A percentile compares a stretch with the other conserved stretches of the same genome.
Conservation (phyloP, 1,140 invertebrate genomes). For the Brachystomella parvula region DNA sequence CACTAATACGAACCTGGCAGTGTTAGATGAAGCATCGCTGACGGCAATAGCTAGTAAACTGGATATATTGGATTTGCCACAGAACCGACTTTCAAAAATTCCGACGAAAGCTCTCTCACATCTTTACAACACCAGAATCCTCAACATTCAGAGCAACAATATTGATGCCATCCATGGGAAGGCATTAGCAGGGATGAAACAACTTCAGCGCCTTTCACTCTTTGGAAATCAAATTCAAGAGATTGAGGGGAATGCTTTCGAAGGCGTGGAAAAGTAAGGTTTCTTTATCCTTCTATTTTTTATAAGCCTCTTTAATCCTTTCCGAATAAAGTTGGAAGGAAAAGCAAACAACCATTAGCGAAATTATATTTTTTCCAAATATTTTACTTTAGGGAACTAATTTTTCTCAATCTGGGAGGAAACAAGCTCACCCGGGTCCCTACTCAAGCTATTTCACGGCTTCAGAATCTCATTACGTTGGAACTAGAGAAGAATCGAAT, state of each 20-base stretch:
- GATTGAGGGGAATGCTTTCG: conserved; percentile 71
- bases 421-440: conserved; percentile 68
- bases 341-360: no score
- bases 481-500: conserved; percentile 82
- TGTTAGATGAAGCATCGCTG: conserved; percentile 73
- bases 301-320: neutral
- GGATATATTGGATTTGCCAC: conserved; percentile 71
- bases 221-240: conserved; percentile 75
- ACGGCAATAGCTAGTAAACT: conserved; percentile 73
- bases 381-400: conserved; percentile 58
- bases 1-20: conserved; percentile 70
- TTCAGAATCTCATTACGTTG: conserved; percentile 70
- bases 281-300: neutral
- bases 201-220: conserved; percentile 73
- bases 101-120: conserved; percentile 70
- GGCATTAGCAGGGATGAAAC: conserved; percentile 74
- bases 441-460: conserved; percentile 61
- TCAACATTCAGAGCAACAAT: conserved; percentile 85
- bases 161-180: conserved; percentile 63
- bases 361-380: no score
- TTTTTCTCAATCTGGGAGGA: conserved; percentile 73
- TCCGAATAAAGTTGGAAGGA: no score
- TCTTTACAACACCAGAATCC: conserved; percentile 69
- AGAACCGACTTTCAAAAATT: conserved; percentile 64
- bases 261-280: conserved; percentile 71